phyloP scores from a whole-genome alignment of 2,888 invertebrate genomes.

The Mesorhabditis spiculigera region DNA sequence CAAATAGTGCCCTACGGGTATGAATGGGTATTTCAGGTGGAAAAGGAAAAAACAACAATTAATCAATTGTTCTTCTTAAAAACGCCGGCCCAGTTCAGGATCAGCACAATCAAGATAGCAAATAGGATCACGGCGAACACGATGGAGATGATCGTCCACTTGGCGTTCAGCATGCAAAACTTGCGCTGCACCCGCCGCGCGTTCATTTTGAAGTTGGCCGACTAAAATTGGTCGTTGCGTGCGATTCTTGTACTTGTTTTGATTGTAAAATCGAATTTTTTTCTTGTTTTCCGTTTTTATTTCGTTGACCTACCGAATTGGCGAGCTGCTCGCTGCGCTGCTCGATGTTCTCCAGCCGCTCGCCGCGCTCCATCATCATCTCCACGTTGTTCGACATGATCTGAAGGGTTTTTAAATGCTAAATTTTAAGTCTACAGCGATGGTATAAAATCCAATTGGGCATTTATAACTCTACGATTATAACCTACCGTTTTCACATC shows the following conservation, averaged over 20 bases:
- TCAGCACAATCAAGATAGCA: constrained; percentile 22
- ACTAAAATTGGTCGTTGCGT: constrained; percentile 18
- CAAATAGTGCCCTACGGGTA: too few species aligned
- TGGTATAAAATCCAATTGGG: background rate
- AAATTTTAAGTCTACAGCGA: too few species aligned
- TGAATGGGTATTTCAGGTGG: background rate
- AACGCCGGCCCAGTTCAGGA: constrained; percentile 22
- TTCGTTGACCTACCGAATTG: constrained; percentile 27
- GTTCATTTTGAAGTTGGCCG: constrained; percentile 45
- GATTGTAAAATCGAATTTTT: background rate
- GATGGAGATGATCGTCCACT: constrained; percentile 51
- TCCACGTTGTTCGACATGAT: constrained; percentile 55
- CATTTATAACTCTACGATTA: background rate
- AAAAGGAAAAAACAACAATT: constrained; percentile 6
- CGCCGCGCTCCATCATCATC: constrained; percentile 52
- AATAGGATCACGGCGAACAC: constrained; percentile 23
- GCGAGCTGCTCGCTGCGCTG: constrained; percentile 39
- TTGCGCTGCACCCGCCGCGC: constrained; percentile 53
- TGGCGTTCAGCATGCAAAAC: constrained; percentile 50
- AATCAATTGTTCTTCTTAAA: constrained; percentile 21
- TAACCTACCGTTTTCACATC: constrained; percentile 35
- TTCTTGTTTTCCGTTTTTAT: background rate
- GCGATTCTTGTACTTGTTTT: background rate
- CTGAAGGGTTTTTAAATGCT: constrained; percentile 21
- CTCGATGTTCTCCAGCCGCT: constrained; percentile 51